Evolutionary conservation across 2,113 vertebrate species (phyloP).

Genomic region (Athene noctua): DNA sequence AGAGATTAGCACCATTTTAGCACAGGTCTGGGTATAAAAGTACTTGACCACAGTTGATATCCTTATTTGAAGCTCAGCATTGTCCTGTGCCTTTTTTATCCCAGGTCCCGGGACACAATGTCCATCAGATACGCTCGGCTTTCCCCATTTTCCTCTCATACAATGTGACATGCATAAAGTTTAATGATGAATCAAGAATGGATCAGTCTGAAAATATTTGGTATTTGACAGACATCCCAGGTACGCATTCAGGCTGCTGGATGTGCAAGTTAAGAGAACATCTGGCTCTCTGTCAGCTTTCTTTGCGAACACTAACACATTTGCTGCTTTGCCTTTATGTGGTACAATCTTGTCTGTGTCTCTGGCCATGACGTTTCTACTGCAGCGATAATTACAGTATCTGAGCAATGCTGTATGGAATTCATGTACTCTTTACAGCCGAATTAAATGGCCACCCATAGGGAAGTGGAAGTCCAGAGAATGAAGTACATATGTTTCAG

Average conservation of each 20-base stretch:
- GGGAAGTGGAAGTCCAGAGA: background rate
- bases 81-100: background rate
- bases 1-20: background rate
- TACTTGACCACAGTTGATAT: background rate
- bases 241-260: background rate
- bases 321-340: background rate
- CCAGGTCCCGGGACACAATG: background rate
- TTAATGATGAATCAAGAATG: background rate
- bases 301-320: background rate
- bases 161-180: background rate
- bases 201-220: background rate
- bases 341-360: background rate
- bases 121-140: background rate
- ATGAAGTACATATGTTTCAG: background rate
- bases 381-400: background rate
- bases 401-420: background rate
- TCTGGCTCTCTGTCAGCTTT: background rate
- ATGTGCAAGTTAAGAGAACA: background rate
- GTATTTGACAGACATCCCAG: background rate
- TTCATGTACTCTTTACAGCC: background rate
- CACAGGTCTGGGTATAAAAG: background rate
- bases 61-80: background rate
- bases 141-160: background rate
- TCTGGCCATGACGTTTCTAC: background rate
- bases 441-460: constrained; percentile 3